Evolutionary conservation across 37 sponge, comb jelly and placozoan genomes (phyloP), one percentile per base, ranked within the genome.

Genomic region (Eunapius fragilis): DNA sequence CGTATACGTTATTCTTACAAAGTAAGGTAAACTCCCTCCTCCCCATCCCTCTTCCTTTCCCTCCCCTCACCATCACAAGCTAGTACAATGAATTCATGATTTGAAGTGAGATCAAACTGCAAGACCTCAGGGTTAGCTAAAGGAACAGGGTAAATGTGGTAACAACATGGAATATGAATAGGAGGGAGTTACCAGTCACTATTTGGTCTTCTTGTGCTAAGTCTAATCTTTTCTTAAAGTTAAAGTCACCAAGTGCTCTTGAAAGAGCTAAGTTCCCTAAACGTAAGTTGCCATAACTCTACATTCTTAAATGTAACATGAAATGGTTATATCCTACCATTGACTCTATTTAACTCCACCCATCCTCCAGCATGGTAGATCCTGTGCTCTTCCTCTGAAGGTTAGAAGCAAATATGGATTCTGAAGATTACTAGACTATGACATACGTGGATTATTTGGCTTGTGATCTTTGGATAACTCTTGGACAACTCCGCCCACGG

Each of bases 191-290:
- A 96, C 97, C 97, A 67, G 94, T 93, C 1, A 98, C 88, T 35
- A 98, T 91, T 80, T 98, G 98, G 25, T 91, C 92, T n/a, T 93
- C 93, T 11, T 91, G 92, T 22, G 88, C 31, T 25, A 82, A 72
- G 58, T 82, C 77, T 12, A 68, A 37, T 41, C 84, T 88, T 37
- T 72, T n/a, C 86, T 98, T 98, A 84, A 92, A 98, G 69, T 83
- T 87, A 77, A 98, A 95, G 81, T 98, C 98, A 58, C 96, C 98
- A 67, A 98, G 67, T 28, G 98, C 98, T 37, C 98, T 90, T 47
- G 98, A 95, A 71, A 98, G 91, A 23, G 98, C 96, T 69, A 98
- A 80, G 25, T 86, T 91, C 31, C 94, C 94, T 93, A 49, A 9
- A 79, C 24, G 4, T 27, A 10, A 5, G 38, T 50, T 5, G 25